A percentile compares a stretch with the other conserved stretches of the same genome.
Evolutionary conservation across 2,888 invertebrate species (phyloP).

Genomic region (Drosophila cyrtoloma): DNA sequence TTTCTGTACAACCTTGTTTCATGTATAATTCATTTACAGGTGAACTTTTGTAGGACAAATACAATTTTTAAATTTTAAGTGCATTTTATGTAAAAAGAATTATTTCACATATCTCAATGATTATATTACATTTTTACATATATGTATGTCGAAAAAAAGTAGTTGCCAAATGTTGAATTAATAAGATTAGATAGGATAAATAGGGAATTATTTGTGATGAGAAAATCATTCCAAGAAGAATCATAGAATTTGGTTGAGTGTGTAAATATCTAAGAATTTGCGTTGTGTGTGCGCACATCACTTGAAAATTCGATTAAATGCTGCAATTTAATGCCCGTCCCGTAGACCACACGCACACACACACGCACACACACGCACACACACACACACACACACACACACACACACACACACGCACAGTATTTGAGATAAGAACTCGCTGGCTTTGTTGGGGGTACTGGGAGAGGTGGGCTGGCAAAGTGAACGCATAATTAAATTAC

Average conservation of each 20-base stretch:
- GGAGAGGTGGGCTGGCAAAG: slow-evolving; percentile 69
- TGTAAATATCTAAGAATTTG: slow-evolving; percentile 2
- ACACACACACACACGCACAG: slow-evolving; percentile 35
- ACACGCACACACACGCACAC: slow-evolving; percentile 27
- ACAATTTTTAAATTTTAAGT: not conserved
- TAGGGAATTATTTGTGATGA: not conserved
- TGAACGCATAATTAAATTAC: slow-evolving; percentile 86
- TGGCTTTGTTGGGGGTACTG: not conserved
- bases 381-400: slow-evolving; percentile 28
- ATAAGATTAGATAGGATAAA: not conserved
- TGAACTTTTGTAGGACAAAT: not conserved
- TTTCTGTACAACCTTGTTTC: not conserved
- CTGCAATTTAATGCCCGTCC: slow-evolving; percentile 75
- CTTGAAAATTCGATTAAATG: slow-evolving; percentile 80
- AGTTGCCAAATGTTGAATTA: not conserved
- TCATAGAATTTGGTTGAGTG: not conserved
- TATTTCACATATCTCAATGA: not conserved
- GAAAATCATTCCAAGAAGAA: not conserved
- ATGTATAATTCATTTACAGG: not conserved
- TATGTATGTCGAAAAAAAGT: not conserved
- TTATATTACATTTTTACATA: too few relatives aligned
- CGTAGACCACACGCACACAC: slow-evolving; percentile 44
- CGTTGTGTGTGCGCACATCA: slow-evolving; percentile 52
- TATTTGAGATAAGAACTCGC: slow-evolving; percentile 16
- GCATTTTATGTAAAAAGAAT: not conserved